phyloP scores from a whole-genome alignment of 1,140 invertebrate genomes.

The Amphibalanus amphitrite region DNA sequence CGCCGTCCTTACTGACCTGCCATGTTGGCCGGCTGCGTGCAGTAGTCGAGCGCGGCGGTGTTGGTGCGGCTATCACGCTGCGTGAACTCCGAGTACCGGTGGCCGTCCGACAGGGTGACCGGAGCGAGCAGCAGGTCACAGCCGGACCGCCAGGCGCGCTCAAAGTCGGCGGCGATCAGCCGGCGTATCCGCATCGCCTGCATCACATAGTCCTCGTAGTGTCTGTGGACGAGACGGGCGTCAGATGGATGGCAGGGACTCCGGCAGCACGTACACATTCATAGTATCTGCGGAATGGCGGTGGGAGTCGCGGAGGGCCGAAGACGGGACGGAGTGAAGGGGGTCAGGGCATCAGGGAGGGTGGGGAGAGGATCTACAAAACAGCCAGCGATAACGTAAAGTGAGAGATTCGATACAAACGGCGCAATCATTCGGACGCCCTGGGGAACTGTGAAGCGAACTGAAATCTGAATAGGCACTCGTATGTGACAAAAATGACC shows the following conservation, averaged over 20 bases:
- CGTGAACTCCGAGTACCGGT: slow-evolving; percentile 56
- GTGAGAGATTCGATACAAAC: too few relatives aligned
- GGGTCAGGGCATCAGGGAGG: too few relatives aligned
- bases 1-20: slow-evolving; percentile 53
- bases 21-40: slow-evolving; percentile 89
- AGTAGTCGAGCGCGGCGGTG: slow-evolving; percentile 78
- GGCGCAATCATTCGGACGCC: too few relatives aligned
- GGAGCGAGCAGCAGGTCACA: slow-evolving; percentile 84
- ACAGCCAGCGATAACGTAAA: too few relatives aligned
- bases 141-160: slow-evolving; percentile 40
- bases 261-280: too few relatives aligned
- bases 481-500: too few relatives aligned
- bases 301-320: too few relatives aligned
- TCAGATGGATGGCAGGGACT: slow-evolving; percentile 3
- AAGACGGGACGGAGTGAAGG: too few relatives aligned
- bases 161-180: slow-evolving; percentile 75
- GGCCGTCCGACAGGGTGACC: slow-evolving; percentile 69
- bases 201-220: slow-evolving; percentile 83
- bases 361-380: too few relatives aligned
- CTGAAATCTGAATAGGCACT: too few relatives aligned
- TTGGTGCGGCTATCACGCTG: slow-evolving; percentile 65
- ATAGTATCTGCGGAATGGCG: too few relatives aligned
- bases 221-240: slow-evolving; percentile 32
- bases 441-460: too few relatives aligned
- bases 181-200: slow-evolving; percentile 77